Base-by-base conservation (phyloP, 2,113 vertebrate genomes). In the Urocynchramus pylzowi region DNA sequence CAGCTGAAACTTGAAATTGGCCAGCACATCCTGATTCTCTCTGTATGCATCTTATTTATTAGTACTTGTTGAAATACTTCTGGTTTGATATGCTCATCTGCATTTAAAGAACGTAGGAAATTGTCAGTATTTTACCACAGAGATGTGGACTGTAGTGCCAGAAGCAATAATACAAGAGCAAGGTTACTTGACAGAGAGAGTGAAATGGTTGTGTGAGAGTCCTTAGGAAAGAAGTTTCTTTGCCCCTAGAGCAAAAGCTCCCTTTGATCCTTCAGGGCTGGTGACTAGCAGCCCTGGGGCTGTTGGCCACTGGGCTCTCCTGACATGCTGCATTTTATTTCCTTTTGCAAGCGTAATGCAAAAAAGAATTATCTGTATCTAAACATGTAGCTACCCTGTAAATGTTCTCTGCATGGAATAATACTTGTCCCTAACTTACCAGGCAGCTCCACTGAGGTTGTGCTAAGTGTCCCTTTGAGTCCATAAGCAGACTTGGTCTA, bases 231-330 rank as follows among this genome's bases (percentile, higher is more conserved):
- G 75, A 56, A 35, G 63, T 84, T 80, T 84, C 65, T 79, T 85
- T 93, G 95, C 70, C 89, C 37, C 20, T 4, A 11, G 74, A 82
- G 26, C 78, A 75, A 42, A 70, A 96, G 45, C 22, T 44, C 6
- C 56, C 95, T 94, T 91, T 93, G 96, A 79, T 93, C 87, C 75
- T 91, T 39, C 68, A 7, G 23, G 71, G 83, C 13, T n/a, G 39
- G 52, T 65, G 93, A 49, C 80, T 10, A 74, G 64, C 69, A 70
- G 69, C 2, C 33, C 42, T 54, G 39, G 33, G 45, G 18, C 75
- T 92, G 30, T 13, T 53, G 49, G 19, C 39, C 84, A 33, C 0
- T 39, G 73, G 39, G 28, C 28, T 61, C 27, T 39, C 33, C 63
- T 53, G 45, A 19, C 15, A 2, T 10, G 33, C 17, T 89, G 4